A percentile compares a stretch with the other conserved stretches of the same genome.
Evolutionary conservation across 2,113 vertebrate species (phyloP).

Genomic region (Apteryx mantelli): DNA sequence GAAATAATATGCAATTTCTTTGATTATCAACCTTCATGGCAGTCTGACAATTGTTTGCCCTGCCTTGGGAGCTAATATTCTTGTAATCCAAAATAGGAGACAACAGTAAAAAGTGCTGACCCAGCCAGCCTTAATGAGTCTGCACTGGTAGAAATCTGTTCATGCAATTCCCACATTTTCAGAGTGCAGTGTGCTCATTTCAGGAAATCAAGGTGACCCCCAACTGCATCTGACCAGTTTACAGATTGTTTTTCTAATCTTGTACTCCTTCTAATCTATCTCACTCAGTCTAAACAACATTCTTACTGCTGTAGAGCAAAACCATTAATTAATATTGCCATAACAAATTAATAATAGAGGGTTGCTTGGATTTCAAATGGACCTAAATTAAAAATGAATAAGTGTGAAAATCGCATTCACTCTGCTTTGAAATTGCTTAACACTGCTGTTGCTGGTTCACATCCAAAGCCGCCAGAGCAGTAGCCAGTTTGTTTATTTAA

Average conservation of each 20-base stretch:
- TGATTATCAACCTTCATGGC: neutral
- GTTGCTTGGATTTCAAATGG: conserved; percentile 66
- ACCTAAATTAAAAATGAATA: conserved; percentile 72
- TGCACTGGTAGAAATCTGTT: neutral
- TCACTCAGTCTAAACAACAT: conserved; percentile 79
- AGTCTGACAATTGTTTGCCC: neutral
- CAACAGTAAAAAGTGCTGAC: neutral
- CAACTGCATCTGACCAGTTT: conserved; percentile 75
- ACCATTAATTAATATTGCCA: conserved; percentile 88
- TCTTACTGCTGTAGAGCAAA: conserved; percentile 75
- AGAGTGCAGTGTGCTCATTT: conserved; percentile 71
- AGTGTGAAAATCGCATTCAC: conserved; percentile 77
- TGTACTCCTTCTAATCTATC: conserved; percentile 79
- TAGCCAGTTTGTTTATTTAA: neutral
- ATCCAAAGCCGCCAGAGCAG: neutral
- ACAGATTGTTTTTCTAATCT: conserved; percentile 83
- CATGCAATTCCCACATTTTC: neutral
- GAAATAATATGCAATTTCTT: neutral
- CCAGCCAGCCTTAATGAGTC: neutral
- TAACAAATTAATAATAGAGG: conserved; percentile 82
- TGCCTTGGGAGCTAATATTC: neutral
- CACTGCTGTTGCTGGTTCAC: conserved; percentile 41
- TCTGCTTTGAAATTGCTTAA: conserved; percentile 73
- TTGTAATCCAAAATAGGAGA: neutral
- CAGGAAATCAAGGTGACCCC: conserved; percentile 83